Evolutionary conservation across 1,140 invertebrate genomes (phyloP), one percentile per base, ranked within the genome.

Genomic region (Zaprionus tsacasi): DNA sequence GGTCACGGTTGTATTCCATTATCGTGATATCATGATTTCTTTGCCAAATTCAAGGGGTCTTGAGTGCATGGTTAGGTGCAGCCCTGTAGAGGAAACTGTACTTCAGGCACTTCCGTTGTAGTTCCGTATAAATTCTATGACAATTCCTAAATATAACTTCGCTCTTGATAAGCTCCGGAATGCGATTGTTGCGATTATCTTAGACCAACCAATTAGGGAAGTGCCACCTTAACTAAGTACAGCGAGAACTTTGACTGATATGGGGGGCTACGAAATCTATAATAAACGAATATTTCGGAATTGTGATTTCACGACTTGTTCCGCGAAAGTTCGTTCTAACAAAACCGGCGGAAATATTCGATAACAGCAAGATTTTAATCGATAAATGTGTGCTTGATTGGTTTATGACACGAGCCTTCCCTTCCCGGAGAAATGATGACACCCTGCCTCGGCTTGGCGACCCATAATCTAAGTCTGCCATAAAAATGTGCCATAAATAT

Each of bases 1-100:
- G 82, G 82, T 87, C 82, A 88, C 82, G 82, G 82, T 81, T 81
- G 13, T n/a, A 21, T n/a, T 30, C 54, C 38, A 17, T 72, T 57
- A 72, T 72, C 61, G 33, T 21, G 56, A 45, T 61, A 8, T 21
- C 45, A 45, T 25, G 54, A 66, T 57, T 66, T 66, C 30, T 57
- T 71, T 52, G 65, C 27, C 63, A 48, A 63, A 74, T 58, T 57
- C 35, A 15, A 43, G 43, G 30, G 17, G 17, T 50, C 40, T 59
- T 45, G 36, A 45, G 56, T 17, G 33, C 36, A 48, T 48, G 43
- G 54, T 48, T 30, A 21, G 25, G 50, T 12, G n/a, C 15, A 30
- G 40, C 21, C 1, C 27, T 4, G 3, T 3, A 30, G 0, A 30
- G 27, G 4, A 11, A 15, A 27, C 11, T 10, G 13, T 25, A 52